Conservation (phyloP, 2,113 vertebrate species). For the Capreolus pygargus region DNA sequence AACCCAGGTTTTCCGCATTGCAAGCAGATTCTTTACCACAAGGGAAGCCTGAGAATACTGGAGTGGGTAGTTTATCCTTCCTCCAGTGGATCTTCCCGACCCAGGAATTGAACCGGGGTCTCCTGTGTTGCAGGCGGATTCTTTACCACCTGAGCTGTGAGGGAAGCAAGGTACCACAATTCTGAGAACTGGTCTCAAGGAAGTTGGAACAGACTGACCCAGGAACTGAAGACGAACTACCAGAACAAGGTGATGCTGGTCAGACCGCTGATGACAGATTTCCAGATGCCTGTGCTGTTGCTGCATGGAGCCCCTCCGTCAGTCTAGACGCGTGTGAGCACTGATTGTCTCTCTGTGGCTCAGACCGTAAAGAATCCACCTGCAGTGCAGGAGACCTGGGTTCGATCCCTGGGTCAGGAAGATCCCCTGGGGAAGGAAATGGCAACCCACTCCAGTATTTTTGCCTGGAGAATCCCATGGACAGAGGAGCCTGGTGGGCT, state of each 20-base stretch:
- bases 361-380: neutral
- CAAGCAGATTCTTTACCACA: neutral
- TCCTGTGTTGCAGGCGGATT: neutral
- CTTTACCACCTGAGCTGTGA: neutral
- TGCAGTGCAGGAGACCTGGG: accelerated
- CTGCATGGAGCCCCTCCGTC: accelerated
- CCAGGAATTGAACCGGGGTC: neutral
- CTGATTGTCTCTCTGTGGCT: neutral
- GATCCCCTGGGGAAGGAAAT: neutral
- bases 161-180: accelerated
- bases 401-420: neutral
- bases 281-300: neutral
- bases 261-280: neutral
- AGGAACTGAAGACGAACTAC: neutral
- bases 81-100: neutral
- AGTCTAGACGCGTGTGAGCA: neutral
- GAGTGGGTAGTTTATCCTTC: neutral
- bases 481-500: neutral
- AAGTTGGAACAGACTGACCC: neutral
- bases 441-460: neutral
- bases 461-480: neutral
- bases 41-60: neutral
- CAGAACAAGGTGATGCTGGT: accelerated
- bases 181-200: neutral
- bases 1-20: neutral